Evolutionary conservation across 2,888 invertebrate genomes (phyloP), one percentile per base, ranked within the genome.

Genomic region (Epicampocera succincta): DNA sequence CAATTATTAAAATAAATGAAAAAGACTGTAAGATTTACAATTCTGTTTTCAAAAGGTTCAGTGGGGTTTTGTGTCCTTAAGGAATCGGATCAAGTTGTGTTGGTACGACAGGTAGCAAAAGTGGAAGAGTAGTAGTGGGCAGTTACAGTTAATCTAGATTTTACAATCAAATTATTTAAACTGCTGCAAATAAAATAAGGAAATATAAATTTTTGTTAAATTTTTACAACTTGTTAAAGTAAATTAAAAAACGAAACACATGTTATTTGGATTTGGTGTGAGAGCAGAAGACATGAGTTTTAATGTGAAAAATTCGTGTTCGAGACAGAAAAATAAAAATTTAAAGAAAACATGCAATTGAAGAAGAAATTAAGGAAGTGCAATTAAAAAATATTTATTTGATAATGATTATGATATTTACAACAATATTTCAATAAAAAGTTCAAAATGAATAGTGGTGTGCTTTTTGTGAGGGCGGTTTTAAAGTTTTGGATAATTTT

Each of bases 141-240:
- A 68, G 80, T 71, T 74, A 60, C 44, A 38, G 19, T 60, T 75
- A 65, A 66, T 50, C 15, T 72, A 52, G 21, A 11, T 48, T 63
- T 80, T 54, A 33, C 60, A 33, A 61, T 66, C 78, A 65, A 61
- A 79, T 73, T 73, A 68, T 66, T 82, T 78, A 82, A 78, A 82
- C 82, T 78, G 82, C 82, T 82, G 82, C 15, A 82, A 79, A 73
- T 76, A 82, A 42, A 71, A 74, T 71, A 82, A 75, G 69, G 69
- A 71, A 73, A 71, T 54, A 61, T 29, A 58, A 58, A 3, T 68
- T 65, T 52, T 29, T 60, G 58, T 69, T 60, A 44, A 60, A 42
- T 60, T 17, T 11, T 38, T 71, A 50, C 42, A 17, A 29, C 25
- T 19, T 25, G 17, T 50, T 29, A 15, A 68, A 50, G 60, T 52